phyloP scores from a whole-genome alignment of 1,140 invertebrate genomes.

The Calephelis nemesis region DNA sequence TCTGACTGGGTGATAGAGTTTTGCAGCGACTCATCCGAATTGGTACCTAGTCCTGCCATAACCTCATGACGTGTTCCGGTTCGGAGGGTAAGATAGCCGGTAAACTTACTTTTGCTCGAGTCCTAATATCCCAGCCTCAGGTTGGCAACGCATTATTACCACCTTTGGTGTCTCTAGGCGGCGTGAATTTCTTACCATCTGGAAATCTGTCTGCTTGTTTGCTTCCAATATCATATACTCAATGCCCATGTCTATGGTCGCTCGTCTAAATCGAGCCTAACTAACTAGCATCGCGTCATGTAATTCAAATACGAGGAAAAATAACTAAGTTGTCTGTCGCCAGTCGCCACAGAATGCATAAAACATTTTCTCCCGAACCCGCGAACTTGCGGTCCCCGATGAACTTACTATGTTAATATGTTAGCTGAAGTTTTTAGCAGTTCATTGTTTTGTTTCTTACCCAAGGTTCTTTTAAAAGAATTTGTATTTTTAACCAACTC shows the following conservation, averaged over 20 bases:
- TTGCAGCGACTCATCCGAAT: no score
- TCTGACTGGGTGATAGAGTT: no score
- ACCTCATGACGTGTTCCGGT: no score
- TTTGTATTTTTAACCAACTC: not conserved
- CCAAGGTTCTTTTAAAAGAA: not conserved
- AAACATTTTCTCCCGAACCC: conserved; percentile 7
- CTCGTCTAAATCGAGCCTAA: not conserved
- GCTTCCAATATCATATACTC: no score
- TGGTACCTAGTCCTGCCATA: no score
- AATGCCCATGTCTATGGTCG: not conserved
- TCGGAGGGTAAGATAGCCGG: no score
- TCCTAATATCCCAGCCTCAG: no score
- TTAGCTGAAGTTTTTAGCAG: conserved; percentile 3
- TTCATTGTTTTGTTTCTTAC: conserved; percentile 1
- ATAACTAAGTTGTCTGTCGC: conserved; percentile 1
- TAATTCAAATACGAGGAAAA: conserved; percentile 10
- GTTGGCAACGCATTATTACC: no score
- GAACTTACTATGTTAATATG: conserved; percentile 16
- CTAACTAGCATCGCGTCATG: conserved; percentile 3
- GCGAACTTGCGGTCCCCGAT: not conserved
- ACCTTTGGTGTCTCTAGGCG: no score
- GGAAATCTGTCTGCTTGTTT: no score
- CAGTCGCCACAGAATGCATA: conserved; percentile 15
- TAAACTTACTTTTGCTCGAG: no score
- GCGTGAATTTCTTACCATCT: no score